Evolutionary conservation across 2,797 vertebrate species (phyloP).

Genomic region (Morelia viridis): DNA sequence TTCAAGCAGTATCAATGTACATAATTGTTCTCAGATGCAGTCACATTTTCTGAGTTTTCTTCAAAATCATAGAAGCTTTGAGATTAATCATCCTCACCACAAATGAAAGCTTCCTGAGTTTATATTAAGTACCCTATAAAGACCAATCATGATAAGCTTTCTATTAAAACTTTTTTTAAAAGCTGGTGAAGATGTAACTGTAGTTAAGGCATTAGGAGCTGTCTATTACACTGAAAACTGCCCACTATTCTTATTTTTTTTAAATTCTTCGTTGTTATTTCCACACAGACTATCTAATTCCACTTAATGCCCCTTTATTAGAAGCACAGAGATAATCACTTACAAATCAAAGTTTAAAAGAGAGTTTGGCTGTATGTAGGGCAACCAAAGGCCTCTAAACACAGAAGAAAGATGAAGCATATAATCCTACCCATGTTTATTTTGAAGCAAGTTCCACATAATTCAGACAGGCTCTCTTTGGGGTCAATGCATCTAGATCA

Average conservation of each 20-base stretch:
- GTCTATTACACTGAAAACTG: background rate
- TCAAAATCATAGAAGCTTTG: background rate
- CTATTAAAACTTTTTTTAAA: too few relatives aligned
- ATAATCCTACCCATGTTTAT: background rate
- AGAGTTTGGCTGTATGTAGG: background rate
- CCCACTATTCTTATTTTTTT: background rate
- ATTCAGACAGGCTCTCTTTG: background rate
- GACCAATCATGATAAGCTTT: background rate
- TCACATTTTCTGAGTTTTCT: background rate
- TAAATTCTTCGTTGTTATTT: background rate
- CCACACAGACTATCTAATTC: background rate
- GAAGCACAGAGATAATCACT: background rate
- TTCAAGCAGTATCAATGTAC: background rate
- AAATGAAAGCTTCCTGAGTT: background rate
- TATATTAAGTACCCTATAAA: background rate
- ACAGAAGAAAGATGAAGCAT: background rate
- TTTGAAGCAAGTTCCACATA: background rate
- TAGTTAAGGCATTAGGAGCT: background rate
- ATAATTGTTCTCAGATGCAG: background rate
- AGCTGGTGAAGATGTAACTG: background rate
- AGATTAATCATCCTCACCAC: background rate
- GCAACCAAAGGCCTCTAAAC: background rate
- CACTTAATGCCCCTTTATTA: background rate
- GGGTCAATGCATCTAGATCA: background rate
- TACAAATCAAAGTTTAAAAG: background rate